These are phyloP conservation scores for Neoscelio sp. DNA, from an alignment of 2,888 invertebrate species.

Conservation along the genomic window DNA sequence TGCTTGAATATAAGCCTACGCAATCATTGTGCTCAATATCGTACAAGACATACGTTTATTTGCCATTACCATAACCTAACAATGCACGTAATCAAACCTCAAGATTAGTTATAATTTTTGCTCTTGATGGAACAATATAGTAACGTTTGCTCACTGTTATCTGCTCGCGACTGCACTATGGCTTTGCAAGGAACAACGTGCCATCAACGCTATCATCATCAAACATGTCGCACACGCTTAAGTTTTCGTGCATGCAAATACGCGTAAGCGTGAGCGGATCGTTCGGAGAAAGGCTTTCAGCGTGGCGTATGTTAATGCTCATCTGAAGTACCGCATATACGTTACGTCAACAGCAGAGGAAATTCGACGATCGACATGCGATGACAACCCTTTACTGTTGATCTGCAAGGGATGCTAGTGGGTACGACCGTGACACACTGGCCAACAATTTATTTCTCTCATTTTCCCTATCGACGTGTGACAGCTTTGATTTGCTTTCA, in stretches of 20 bases:
- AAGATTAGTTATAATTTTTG: constrained; percentile 24
- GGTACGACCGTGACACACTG: constrained; percentile 45
- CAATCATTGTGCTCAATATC: no score
- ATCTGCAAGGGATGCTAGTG: constrained; percentile 29
- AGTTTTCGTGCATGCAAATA: constrained; percentile 57
- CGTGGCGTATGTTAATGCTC: constrained; percentile 42
- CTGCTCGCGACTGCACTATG: constrained; percentile 34
- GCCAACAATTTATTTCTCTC: constrained; percentile 10
- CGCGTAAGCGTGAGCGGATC: constrained; percentile 41
- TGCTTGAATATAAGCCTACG: no score
- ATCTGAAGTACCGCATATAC: constrained; percentile 51
- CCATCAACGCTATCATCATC: constrained; percentile 53
- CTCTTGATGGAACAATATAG: constrained; percentile 11
- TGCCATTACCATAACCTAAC: constrained; percentile 27
- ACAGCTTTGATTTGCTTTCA: constrained; percentile 1
- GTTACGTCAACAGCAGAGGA: constrained; percentile 40
- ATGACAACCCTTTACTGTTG: constrained; percentile 17
- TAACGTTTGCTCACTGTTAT: constrained; percentile 11
- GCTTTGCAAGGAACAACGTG: constrained; percentile 42
- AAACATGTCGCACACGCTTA: constrained; percentile 54
- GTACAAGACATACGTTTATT: constrained; percentile 1
- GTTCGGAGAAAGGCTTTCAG: constrained; percentile 68
- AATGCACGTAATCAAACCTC: not conserved
- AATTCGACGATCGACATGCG: constrained; percentile 47
- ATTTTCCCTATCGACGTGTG: not conserved